Percentiles rank a stretch among this genome's conserved stretches.
phyloP scores from a whole-genome alignment of 2,797 vertebrate species.

The Coccyzus lansbergi region DNA sequence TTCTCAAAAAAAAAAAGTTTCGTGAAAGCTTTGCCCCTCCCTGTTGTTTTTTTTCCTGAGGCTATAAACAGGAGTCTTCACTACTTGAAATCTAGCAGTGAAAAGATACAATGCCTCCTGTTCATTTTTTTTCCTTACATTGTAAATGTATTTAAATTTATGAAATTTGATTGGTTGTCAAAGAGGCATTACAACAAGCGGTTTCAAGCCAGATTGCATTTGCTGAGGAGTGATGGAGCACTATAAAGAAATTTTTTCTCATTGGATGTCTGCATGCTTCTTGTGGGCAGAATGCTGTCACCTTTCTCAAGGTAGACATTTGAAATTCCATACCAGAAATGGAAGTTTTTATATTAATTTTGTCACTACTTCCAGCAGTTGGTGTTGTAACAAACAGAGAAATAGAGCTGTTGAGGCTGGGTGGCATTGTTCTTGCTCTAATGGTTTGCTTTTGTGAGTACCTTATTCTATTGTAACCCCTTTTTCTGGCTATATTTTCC shows the following conservation, averaged over 20 bases:
- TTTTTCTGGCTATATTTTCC: neutral
- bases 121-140: neutral
- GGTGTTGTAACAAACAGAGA: neutral
- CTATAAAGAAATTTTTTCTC: neutral
- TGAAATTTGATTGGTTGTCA: neutral
- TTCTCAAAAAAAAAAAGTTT: neutral
- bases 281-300: neutral
- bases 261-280: neutral
- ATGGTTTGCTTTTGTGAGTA: neutral
- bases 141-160: constrained; percentile 26
- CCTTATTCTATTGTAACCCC: neutral
- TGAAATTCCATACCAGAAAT: neutral
- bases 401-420: neutral
- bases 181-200: constrained; percentile 16
- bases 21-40: neutral
- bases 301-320: neutral
- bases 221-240: constrained; percentile 15
- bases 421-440: neutral
- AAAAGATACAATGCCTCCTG: neutral
- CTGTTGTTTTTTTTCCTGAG: neutral
- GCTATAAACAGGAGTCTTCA: neutral
- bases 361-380: neutral
- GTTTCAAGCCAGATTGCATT: constrained; percentile 37
- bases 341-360: neutral
- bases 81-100: neutral